phyloP scores from a whole-genome alignment of 1,140 invertebrate species.

The Pantala flavescens region DNA sequence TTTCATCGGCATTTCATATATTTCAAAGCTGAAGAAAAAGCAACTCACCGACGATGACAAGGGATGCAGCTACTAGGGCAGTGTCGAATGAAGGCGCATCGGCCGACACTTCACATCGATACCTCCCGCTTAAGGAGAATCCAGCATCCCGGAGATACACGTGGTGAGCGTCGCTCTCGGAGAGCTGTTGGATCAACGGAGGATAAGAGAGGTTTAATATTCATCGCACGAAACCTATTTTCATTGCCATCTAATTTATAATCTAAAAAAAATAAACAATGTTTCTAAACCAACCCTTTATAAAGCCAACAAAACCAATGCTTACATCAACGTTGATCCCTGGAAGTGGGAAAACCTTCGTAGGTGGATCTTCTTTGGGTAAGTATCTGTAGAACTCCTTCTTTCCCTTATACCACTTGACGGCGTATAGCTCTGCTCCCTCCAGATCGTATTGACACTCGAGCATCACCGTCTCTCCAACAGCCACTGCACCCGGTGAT shows the following conservation, averaged over 20 bases:
- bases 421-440: conserved; percentile 62
- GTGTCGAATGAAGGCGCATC: conserved; percentile 33
- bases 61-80: conserved; percentile 23
- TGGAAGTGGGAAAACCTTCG: conserved; percentile 43
- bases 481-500: conserved; percentile 54
- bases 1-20: no score
- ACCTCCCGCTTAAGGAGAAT: conserved; percentile 29
- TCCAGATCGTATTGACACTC: conserved; percentile 70
- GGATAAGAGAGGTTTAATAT: neutral
- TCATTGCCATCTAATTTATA: no score
- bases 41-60: conserved; percentile 32
- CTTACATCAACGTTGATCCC: conserved; percentile 50
- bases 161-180: neutral
- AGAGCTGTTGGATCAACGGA: neutral
- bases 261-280: no score
- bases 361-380: conserved; percentile 41
- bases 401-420: conserved; percentile 73
- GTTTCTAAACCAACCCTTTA: no score
- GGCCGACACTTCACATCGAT: conserved; percentile 35
- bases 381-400: conserved; percentile 53
- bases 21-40: no score
- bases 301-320: conserved; percentile 19
- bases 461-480: conserved; percentile 55
- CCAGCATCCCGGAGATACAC: conserved; percentile 25
- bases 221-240: no score